Evolutionary conservation across 2,113 vertebrate genomes (phyloP).

Genomic region (Antechinus stuartii): DNA sequence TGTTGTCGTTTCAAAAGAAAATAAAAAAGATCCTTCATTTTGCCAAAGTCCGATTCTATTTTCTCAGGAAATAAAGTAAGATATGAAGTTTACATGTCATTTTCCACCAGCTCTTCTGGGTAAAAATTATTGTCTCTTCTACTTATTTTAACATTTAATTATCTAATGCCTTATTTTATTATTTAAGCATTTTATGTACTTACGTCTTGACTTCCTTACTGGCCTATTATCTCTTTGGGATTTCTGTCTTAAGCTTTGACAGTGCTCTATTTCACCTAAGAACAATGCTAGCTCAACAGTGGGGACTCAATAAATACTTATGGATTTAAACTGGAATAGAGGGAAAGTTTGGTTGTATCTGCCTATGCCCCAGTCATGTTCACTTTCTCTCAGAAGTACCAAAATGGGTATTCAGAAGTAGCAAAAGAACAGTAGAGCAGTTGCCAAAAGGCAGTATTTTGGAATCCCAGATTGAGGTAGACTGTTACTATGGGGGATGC

Average conservation of each 20-base stretch:
- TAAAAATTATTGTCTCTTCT: background rate
- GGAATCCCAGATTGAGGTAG: constrained; percentile 10
- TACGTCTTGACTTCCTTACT: constrained; percentile 50
- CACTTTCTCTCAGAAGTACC: background rate
- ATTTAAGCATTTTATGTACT: constrained; percentile 45
- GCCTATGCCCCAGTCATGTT: constrained; percentile 41
- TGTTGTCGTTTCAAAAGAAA: background rate
- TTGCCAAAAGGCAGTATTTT: constrained; percentile 44
- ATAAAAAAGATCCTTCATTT: background rate
- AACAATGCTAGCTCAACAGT: constrained; percentile 49
- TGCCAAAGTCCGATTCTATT: background rate
- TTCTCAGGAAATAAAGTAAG: background rate
- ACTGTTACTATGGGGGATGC: background rate
- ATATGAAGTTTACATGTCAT: background rate
- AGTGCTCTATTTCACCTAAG: constrained; percentile 9
- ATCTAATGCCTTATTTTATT: background rate
- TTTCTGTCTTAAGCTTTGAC: constrained; percentile 3
- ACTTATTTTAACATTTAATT: constrained; percentile 33
- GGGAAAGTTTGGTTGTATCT: constrained; percentile 59
- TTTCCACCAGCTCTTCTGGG: background rate
- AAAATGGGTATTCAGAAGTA: constrained; percentile 43
- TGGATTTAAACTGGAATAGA: constrained; percentile 61
- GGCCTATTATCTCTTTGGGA: constrained; percentile 47
- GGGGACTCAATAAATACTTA: constrained; percentile 39
- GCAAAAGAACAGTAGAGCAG: constrained; percentile 35